A percentile compares a stretch with the other conserved stretches of the same genome.
phyloP scores from a whole-genome alignment of 2,888 invertebrate genomes.

The Cosmopolites sordidus region DNA sequence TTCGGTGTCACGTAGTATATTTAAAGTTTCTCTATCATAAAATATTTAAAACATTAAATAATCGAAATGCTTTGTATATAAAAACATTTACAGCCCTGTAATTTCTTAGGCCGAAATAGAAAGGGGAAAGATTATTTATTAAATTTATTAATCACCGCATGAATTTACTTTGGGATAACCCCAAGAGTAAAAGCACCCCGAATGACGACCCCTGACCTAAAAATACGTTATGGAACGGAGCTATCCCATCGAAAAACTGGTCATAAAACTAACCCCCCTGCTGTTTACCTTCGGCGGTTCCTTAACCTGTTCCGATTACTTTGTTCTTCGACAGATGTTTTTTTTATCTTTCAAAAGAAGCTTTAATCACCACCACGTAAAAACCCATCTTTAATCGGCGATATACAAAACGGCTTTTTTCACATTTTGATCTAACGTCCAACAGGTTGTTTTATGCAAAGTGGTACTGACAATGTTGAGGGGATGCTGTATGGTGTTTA shows the following conservation, averaged over 20 bases:
- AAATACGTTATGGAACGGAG: slow-evolving; percentile 7
- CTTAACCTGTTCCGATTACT: slow-evolving; percentile 21
- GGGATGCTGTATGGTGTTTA: background rate
- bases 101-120: no score
- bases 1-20: no score
- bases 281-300: slow-evolving; percentile 22
- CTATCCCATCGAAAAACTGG: slow-evolving; percentile 6
- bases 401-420: slow-evolving; percentile 7
- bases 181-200: slow-evolving; percentile 3
- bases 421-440: background rate
- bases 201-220: slow-evolving; percentile 1
- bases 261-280: slow-evolving; percentile 14
- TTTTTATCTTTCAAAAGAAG: background rate
- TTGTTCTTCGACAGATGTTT: slow-evolving; percentile 19
- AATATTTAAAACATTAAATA: no score
- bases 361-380: background rate
- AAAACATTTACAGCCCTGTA: no score
- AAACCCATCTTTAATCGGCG: background rate
- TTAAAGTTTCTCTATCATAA: no score
- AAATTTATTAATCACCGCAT: no score
- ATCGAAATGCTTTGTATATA: no score
- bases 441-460: slow-evolving; percentile 1
- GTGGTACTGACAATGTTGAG: background rate
- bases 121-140: no score
- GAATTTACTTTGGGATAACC: background rate